Conservation (phyloP, 2,113 vertebrate genomes). For the Leptocoma aspasia region DNA sequence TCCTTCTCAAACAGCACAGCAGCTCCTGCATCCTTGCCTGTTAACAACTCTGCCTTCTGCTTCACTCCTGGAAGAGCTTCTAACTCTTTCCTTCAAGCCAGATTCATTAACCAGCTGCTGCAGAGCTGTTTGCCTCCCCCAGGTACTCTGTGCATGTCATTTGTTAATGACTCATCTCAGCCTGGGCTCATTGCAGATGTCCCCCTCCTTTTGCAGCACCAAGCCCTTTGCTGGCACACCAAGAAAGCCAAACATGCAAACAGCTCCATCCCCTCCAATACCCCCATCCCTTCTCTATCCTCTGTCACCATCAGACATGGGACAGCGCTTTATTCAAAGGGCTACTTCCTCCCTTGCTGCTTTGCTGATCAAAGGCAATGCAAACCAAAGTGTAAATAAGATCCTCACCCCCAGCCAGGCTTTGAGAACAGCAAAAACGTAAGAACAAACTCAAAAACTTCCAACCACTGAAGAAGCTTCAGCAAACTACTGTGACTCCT, state of each 20-base stretch:
- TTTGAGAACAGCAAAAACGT: not conserved
- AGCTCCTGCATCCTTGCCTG: conserved; percentile 22
- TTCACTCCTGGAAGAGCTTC: conserved; percentile 50
- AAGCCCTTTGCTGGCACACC: not conserved
- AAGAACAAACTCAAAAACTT: not conserved
- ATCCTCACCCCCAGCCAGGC: not conserved
- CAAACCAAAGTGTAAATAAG: not conserved
- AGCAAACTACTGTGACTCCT: not conserved
- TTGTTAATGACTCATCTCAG: conserved; percentile 60
- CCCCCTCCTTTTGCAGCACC: not conserved
- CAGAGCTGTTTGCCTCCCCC: conserved; percentile 59
- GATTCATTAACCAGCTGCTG: conserved; percentile 66
- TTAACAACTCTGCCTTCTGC: conserved; percentile 40
- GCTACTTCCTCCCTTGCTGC: not conserved
- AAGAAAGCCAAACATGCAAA: not conserved
- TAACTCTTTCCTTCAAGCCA: conserved; percentile 52
- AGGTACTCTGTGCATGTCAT: conserved; percentile 58
- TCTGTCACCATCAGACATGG: not conserved
- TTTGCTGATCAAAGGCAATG: conserved; percentile 7
- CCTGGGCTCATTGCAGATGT: not conserved
- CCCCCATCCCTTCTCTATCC: not conserved
- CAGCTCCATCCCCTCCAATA: not conserved
- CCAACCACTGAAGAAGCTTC: not conserved
- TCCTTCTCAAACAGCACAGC: not conserved
- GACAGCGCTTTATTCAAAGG: not conserved